Base-by-base conservation (phyloP, 2,888 invertebrate species). In the Hemithea aestivaria region DNA sequence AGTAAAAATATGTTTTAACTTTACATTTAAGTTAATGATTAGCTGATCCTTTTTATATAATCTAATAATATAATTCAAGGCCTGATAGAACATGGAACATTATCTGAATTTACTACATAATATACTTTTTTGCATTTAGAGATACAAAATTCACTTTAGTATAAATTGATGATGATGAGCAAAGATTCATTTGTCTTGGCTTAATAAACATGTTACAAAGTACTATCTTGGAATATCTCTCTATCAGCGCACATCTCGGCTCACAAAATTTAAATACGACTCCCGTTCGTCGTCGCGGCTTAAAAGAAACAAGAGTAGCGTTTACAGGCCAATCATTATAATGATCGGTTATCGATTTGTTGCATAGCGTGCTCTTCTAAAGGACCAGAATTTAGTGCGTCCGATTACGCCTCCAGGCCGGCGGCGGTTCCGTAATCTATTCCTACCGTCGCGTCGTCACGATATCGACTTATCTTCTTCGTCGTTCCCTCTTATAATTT, bases 261-360 rank as follows among this genome's bases (percentile, higher is more conserved):
- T 47, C 27, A 50, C 38, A 48, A 51, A 57, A 64, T 75, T 73
- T 73, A 74, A 75, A 73, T 64, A 66, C 67, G 76, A 81, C 81
- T 82, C 78, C 81, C 70, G 81, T 80, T 73, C 79, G 77, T 76
- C 76, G 73, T 37, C 76, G 63, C 67, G 55, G 57, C 65, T 66
- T 56, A 72, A 79, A 79, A 74, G 57, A 60, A 73, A 66, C 69
- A 74, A 74, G 64, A 75, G 66, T 73, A 66, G 72, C 77, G 78
- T 77, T 79, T 80, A 79, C 74, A 64, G 79, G 57, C 67, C 81
- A 83, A 83, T 85, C 83, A 84, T 84, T 83, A 77, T 85, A 84
- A 84, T 84, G 79, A 84, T 70, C 72, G 81, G 81, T 82, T 78
- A 85, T 85, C 85, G 84, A 84, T 83, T 84, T 78, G 70, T 58